A percentile compares a stretch with the other conserved stretches of the same genome.
Conservation (phyloP, 2,113 vertebrate genomes). For the Oncorhynchus masou region DNA sequence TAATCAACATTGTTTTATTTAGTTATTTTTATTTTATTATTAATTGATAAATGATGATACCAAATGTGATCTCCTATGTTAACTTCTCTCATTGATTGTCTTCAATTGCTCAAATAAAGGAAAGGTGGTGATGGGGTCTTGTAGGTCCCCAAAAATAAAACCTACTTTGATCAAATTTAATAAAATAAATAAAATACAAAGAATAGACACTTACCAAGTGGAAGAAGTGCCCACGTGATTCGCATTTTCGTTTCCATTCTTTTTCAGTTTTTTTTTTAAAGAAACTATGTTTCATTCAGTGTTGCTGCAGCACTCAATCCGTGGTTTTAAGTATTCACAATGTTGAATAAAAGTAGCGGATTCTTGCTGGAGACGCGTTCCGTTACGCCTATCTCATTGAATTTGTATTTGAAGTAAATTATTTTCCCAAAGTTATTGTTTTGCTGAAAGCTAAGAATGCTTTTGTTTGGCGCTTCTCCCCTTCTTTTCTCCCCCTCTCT, state of each 20-base stretch:
- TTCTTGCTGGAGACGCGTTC: slow-evolving; percentile 10
- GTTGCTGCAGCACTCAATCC: not conserved
- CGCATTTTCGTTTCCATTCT: slow-evolving; percentile 47
- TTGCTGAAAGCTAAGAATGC: slow-evolving; percentile 66
- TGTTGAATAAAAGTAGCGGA: not conserved
- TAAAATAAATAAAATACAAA: not conserved
- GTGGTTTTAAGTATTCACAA: not conserved
- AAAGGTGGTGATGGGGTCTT: not conserved
- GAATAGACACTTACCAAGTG: slow-evolving; percentile 61
- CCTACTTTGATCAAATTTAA: not conserved
- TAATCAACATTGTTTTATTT: too few relatives aligned
- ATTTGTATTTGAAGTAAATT: slow-evolving; percentile 45
- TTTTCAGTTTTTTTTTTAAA: slow-evolving; percentile 30
- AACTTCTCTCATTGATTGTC: too few relatives aligned
- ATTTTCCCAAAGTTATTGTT: slow-evolving; percentile 44
- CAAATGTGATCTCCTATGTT: too few relatives aligned
- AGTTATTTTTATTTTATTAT: too few relatives aligned
- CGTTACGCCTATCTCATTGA: slow-evolving; percentile 54
- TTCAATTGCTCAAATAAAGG: too few relatives aligned
- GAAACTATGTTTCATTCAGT: slow-evolving; percentile 33
- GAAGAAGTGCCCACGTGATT: slow-evolving; percentile 53
- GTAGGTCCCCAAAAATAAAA: not conserved
- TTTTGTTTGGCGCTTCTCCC: slow-evolving; percentile 62
- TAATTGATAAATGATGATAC: too few relatives aligned
- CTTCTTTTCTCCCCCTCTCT: slow-evolving; percentile 33